Evolutionary conservation across 2,113 vertebrate genomes (phyloP).

Genomic region (Muntiacus reevesi): DNA sequence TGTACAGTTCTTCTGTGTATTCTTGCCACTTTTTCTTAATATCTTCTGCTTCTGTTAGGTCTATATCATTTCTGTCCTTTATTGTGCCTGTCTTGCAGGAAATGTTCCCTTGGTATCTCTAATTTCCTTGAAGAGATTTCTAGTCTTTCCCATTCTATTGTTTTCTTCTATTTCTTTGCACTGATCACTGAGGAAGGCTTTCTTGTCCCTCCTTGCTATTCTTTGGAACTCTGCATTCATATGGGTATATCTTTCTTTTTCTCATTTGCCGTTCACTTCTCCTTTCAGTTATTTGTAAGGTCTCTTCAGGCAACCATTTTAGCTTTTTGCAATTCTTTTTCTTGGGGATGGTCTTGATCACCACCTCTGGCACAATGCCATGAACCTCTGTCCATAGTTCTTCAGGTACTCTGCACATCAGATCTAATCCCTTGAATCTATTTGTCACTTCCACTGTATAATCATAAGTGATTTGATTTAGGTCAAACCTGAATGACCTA

Average conservation of each 20-base stretch:
- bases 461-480: background rate
- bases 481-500: background rate
- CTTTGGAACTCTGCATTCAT: background rate
- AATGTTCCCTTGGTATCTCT: background rate
- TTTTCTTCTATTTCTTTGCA: background rate
- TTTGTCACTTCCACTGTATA: background rate
- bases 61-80: background rate
- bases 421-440: background rate
- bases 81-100: background rate
- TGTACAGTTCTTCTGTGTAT: background rate
- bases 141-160: background rate
- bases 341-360: background rate
- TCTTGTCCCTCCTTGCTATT: background rate
- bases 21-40: background rate
- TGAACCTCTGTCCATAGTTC: rapidly evolving
- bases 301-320: background rate
- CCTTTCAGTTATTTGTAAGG: background rate
- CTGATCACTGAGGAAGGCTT: background rate
- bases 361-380: background rate
- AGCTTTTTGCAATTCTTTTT: background rate
- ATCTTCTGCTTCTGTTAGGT: background rate
- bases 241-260: background rate
- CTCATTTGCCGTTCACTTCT: background rate
- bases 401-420: background rate
- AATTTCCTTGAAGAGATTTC: background rate